A percentile compares a stretch with the other conserved stretches of the same genome.
Evolutionary conservation across 2,888 invertebrate species (phyloP).

Genomic region (Acanthosepion lycidas): DNA sequence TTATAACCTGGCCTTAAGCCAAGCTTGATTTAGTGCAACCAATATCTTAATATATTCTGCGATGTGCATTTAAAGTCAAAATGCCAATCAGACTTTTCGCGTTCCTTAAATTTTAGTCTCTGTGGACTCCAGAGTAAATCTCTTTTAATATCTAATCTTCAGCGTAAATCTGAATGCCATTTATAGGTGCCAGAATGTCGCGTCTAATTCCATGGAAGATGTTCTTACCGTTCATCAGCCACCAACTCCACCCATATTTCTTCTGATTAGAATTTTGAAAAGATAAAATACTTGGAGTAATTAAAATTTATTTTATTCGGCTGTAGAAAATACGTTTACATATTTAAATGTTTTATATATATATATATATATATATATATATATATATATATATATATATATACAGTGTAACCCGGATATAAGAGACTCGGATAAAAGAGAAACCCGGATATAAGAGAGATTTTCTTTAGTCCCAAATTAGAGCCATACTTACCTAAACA

Average conservation of each 20-base stretch:
- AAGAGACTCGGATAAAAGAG: too few relatives aligned
- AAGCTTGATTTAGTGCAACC: not conserved
- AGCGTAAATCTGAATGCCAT: not conserved
- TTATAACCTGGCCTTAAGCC: not conserved
- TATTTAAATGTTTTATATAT: too few relatives aligned
- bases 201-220: not conserved
- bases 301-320: not conserved
- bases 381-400: too few relatives aligned
- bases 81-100: not conserved
- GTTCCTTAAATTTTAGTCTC: not conserved
- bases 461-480: too few relatives aligned
- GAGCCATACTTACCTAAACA: too few relatives aligned
- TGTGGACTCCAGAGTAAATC: not conserved
- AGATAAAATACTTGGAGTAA: not conserved
- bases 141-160: slow-evolving; percentile 20
- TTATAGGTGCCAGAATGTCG: not conserved
- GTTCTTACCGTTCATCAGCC: not conserved
- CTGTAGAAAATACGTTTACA: too few relatives aligned
- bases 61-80: not conserved
- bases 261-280: not conserved
- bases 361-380: too few relatives aligned
- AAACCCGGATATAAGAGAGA: too few relatives aligned
- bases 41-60: slow-evolving; percentile 33
- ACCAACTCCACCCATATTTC: not conserved
- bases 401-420: too few relatives aligned